Evolutionary conservation across 2,113 vertebrate genomes (phyloP), one percentile per base, ranked within the genome.

Genomic region (Bolborhynchus lineola): DNA sequence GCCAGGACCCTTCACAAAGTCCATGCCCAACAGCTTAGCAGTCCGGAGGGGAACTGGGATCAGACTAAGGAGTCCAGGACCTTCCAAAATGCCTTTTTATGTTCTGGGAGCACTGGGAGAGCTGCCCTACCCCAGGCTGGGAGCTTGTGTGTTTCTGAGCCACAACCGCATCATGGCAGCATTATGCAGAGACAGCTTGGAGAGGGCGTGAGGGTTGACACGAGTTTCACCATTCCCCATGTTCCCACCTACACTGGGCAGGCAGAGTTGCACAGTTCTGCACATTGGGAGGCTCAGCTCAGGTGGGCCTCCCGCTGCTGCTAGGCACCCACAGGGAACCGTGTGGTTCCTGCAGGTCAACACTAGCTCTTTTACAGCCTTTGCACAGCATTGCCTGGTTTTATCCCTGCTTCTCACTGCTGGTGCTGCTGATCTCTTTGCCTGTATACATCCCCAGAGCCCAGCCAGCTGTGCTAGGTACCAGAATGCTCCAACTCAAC

Each of bases 321-420:
- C n/a, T 44, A 64, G 35, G 35, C 3, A 74, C 26, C 23, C 0
- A 0, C 31, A 62, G 44, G 41, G 59, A 86, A 10, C 17, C 10
- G 6, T 35, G 24, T 37, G 46, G 21, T 25, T 90, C 37, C 85
- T 78, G 60, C 74, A 70, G 72, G 55, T 70, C 55, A 64, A 6
- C 26, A 9, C 24, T 11, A 33, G 13, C 11, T 88, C 42, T 71
- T 76, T 55, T 15, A 47, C 52, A 82, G 50, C 5, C 7, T 37
- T 69, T 44, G 20, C 31, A 35, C 11, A 16, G 16, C 14, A 59
- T 15, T 50, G 17, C 16, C n/a, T 60, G 31, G 7, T 50, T 87
- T 90, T 68, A 76, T 8, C 7, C 26, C 44, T 42, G 12, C 42
- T 85, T 68, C 14, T 49, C n/a, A 83, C 31, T 6, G 13, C 46